phyloP scores from a whole-genome alignment of 2,888 invertebrate species.

The Salticus scenicus region DNA sequence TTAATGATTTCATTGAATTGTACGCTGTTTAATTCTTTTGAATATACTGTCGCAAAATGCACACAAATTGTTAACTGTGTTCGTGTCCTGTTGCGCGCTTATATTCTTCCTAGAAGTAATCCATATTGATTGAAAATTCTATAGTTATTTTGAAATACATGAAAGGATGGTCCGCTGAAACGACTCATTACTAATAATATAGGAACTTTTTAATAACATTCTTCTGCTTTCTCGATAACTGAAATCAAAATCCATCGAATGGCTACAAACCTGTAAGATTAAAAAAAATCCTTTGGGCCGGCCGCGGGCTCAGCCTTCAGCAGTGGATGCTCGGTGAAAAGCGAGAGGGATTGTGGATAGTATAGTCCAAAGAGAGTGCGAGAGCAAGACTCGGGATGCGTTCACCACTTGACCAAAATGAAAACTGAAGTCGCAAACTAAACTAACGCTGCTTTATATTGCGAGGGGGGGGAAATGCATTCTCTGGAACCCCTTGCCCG shows the following conservation, averaged over 20 bases:
- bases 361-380: conserved; percentile 48
- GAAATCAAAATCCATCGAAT: not conserved
- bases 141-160: too few relatives aligned
- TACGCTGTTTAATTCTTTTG: too few relatives aligned
- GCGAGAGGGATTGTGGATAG: conserved; percentile 16
- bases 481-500: conserved; percentile 56
- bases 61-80: too few relatives aligned
- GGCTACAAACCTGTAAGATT: conserved; percentile 39
- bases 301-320: conserved; percentile 50
- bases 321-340: conserved; percentile 1
- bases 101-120: too few relatives aligned
- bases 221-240: too few relatives aligned
- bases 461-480: conserved; percentile 52
- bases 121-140: too few relatives aligned
- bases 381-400: not conserved
- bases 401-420: conserved; percentile 7
- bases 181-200: too few relatives aligned
- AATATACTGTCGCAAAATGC: too few relatives aligned
- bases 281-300: conserved; percentile 54
- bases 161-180: too few relatives aligned
- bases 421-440: conserved; percentile 62
- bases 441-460: conserved; percentile 64
- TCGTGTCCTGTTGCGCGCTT: too few relatives aligned
- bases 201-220: too few relatives aligned
- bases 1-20: too few relatives aligned